Conservation (phyloP, 1,140 invertebrate species). For the Calephelis virginiensis region DNA sequence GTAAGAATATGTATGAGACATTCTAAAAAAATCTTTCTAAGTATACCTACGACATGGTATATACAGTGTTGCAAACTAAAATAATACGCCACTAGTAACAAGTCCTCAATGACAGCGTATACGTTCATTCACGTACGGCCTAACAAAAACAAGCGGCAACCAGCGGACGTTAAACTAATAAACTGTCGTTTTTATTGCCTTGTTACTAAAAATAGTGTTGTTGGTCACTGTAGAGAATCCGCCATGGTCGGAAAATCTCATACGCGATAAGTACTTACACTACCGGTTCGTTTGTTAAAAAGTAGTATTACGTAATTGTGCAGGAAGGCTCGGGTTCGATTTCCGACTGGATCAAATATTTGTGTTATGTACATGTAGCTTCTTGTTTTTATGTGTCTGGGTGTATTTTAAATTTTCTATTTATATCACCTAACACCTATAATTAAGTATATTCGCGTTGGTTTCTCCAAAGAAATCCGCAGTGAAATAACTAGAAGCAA, state of each 20-base stretch:
- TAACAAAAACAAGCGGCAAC: slow-evolving; percentile 51
- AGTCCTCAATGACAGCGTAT: slow-evolving; percentile 7
- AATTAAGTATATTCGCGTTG: too few species aligned
- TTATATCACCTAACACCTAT: too few species aligned
- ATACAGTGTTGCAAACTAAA: slow-evolving; percentile 8
- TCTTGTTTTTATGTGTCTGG: too few species aligned
- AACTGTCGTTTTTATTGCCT: slow-evolving; percentile 32
- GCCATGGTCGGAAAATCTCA: background rate
- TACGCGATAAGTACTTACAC: background rate
- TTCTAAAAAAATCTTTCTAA: too few species aligned
- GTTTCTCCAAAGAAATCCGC: too few species aligned
- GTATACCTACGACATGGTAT: background rate
- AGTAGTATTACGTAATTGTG: too few species aligned
- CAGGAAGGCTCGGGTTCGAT: too few species aligned
- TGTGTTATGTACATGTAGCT: too few species aligned
- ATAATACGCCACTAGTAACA: background rate
- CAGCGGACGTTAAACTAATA: slow-evolving; percentile 54
- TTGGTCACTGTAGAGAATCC: slow-evolving; percentile 2
- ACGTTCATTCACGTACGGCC: slow-evolving; percentile 22
- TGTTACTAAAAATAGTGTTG: slow-evolving; percentile 18
- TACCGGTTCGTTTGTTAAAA: background rate
- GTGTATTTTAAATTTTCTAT: too few species aligned
- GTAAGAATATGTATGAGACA: too few species aligned
- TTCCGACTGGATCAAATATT: too few species aligned
- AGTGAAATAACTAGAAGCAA: too few species aligned